These are phyloP conservation scores for Belonocnema kinseyi DNA, from an alignment of 1,140 invertebrate species.

Conservation along the genomic window DNA sequence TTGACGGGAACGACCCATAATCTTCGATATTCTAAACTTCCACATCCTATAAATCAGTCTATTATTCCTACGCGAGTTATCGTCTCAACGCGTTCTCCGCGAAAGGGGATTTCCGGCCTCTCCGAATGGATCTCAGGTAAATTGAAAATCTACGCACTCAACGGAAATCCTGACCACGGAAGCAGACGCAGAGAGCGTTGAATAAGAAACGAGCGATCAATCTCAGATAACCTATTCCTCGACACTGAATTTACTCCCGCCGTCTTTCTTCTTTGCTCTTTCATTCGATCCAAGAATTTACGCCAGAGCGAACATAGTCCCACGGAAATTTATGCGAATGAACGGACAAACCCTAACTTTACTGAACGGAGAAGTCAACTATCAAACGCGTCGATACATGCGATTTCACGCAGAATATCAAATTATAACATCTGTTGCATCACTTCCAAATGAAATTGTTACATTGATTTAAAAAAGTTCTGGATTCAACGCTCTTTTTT, in stretches of 20 bases:
- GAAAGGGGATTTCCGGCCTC: conserved; percentile 47
- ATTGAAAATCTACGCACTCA: conserved; percentile 60
- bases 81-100: not conserved
- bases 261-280: conserved; percentile 54
- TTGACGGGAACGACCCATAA: not conserved
- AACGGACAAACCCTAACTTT: conserved; percentile 43
- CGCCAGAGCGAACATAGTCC: conserved; percentile 48
- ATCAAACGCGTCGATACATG: conserved; percentile 30
- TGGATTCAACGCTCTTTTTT: conserved; percentile 39
- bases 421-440: conserved; percentile 29
- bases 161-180: conserved; percentile 58
- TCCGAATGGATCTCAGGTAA: conserved; percentile 46
- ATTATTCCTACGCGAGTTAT: conserved; percentile 1
- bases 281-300: conserved; percentile 60
- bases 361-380: conserved; percentile 21
- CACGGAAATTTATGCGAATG: conserved; percentile 57
- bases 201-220: conserved; percentile 65
- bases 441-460: not conserved
- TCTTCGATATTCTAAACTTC: not conserved
- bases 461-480: not conserved
- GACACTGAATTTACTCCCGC: conserved; percentile 49
- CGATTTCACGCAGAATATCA: conserved; percentile 22
- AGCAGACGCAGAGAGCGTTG: conserved; percentile 51
- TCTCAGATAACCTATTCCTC: conserved; percentile 62
- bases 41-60: conserved; percentile 5